Base-by-base conservation (phyloP, 2,888 invertebrate genomes). In the Cheilosia vulpina region DNA sequence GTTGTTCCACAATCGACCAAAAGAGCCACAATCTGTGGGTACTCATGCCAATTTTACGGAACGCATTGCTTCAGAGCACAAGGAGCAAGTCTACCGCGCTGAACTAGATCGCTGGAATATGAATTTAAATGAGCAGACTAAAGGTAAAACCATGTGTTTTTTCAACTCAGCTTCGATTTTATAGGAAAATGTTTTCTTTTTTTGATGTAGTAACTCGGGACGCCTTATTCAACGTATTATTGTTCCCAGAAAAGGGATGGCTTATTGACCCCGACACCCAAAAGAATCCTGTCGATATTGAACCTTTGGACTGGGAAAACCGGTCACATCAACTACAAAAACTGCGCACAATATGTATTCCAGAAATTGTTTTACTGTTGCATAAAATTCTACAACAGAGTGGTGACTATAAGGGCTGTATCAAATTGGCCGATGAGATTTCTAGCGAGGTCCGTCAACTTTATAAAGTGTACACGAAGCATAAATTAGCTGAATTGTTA, bases 211-310 rank as follows among this genome's bases (percentile, higher is more conserved):
- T 94, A 73, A 96, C 97, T 0, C 96, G 96, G 88, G 95, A 95
- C 83, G 93, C 96, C 66, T 93, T 98, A 7, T 97, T 96, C 92
- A 98, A 98, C 92, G 96, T 98, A 0, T 91, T 98, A 45, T 91
- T 97, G 11, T 98, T 98, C 90, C 97, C 98, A 3, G 96, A 97
- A 88, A 96, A 95, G 31, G 98, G 98, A 5, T 98, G 98, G 98
- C 93, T 98, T 79, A 94, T 95, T 55, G 98, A 98, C 90, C 93
- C 94, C 17, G 93, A 92, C 87, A 93, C 93, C 57, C 92, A 93
- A 19, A 93, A 93, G 68, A 93, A 93, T 80, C 93, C 93, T 0
- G 88, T 89, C n/a, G 89, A 91, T 55, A 88, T 93, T 91, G 93
- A 94, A 63, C 92, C 91, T 53, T 88, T 91, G 21, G 93, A 93